Percentiles rank a stretch among this genome's conserved stretches.
Evolutionary conservation across 2,797 vertebrate genomes (phyloP).

Genomic region (Eupleurogrammus muticus): DNA sequence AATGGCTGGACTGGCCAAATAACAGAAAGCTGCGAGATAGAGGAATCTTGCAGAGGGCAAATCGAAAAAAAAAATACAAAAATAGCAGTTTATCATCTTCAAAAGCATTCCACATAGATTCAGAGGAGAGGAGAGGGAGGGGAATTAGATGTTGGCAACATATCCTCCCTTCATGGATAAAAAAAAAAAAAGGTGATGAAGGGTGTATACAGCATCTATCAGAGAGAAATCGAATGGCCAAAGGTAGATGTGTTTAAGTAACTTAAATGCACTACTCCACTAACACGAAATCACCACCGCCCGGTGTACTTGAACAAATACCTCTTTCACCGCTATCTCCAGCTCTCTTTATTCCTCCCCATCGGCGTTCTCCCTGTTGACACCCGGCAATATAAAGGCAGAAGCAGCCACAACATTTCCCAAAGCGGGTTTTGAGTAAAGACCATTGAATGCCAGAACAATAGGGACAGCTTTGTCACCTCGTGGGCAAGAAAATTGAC

Average conservation of each 20-base stretch:
- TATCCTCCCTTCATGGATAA: conserved; percentile 52
- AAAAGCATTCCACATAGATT: conserved; percentile 56
- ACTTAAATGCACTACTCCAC: conserved; percentile 19
- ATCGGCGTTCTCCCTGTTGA: conserved; percentile 27
- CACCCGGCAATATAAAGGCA: conserved; percentile 28
- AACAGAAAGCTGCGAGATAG: conserved; percentile 37
- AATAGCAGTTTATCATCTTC: conserved; percentile 60
- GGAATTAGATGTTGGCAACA: conserved; percentile 50
- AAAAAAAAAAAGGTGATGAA: conserved; percentile 14
- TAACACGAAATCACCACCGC: conserved; percentile 32
- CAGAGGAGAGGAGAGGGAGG: conserved; percentile 35
- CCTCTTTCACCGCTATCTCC: conserved; percentile 15
- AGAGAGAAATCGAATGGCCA: conserved; percentile 14
- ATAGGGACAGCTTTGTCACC: conserved; percentile 56
- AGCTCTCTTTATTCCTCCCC: conserved; percentile 33
- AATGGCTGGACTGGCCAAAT: conserved; percentile 42
- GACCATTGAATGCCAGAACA: conserved; percentile 53
- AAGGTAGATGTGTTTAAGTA: conserved; percentile 29
- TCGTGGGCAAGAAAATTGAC: conserved; percentile 40
- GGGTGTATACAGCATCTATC: conserved; percentile 19
- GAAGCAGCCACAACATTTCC: conserved; percentile 34
- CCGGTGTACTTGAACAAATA: conserved; percentile 18
- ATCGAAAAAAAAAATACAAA: no score
- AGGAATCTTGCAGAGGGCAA: conserved; percentile 42
- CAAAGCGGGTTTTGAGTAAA: conserved; percentile 52